A percentile compares a stretch with the other conserved stretches of the same genome.
Evolutionary conservation across 1,140 invertebrate genomes (phyloP).

Genomic region (Tetramorium parvispinum): DNA sequence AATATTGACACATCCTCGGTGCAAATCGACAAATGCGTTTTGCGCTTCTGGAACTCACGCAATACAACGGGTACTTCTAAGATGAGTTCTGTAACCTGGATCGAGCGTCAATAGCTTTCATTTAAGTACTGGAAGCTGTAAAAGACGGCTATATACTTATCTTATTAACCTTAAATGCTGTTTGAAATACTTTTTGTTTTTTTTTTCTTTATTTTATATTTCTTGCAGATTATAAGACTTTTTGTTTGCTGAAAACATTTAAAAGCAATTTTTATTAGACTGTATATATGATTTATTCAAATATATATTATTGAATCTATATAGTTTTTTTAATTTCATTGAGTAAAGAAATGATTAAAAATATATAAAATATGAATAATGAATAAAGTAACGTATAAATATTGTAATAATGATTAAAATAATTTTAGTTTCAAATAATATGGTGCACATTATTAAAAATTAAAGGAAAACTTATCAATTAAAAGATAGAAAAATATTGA

Average conservation of each 20-base stretch:
- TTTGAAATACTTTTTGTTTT: conserved; percentile 8
- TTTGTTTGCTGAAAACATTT: not conserved
- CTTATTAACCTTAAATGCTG: conserved; percentile 3
- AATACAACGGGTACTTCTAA: conserved; percentile 29
- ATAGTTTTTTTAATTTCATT: not conserved
- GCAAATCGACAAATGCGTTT: conserved; percentile 74
- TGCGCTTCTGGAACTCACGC: conserved; percentile 67
- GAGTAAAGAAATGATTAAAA: not conserved
- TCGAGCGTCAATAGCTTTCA: conserved; percentile 35
- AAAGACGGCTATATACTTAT: conserved; percentile 30
- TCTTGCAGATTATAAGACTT: not conserved
- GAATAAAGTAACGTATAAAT: not conserved
- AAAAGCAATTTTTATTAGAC: not conserved
- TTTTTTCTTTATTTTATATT: not conserved
- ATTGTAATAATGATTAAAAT: conserved; percentile 10
- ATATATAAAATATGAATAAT: not conserved
- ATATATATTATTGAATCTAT: not conserved
- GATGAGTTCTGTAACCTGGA: conserved; percentile 50
- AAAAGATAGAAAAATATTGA: not conserved
- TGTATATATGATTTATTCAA: not conserved
- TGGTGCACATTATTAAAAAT: not conserved
- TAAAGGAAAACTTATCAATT: not conserved
- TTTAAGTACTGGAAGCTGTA: conserved; percentile 13
- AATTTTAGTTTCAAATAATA: not conserved
- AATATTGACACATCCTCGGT: conserved; percentile 79